Evolutionary conservation across 2,888 invertebrate genomes (phyloP).

Genomic region (Acronicta psi): DNA sequence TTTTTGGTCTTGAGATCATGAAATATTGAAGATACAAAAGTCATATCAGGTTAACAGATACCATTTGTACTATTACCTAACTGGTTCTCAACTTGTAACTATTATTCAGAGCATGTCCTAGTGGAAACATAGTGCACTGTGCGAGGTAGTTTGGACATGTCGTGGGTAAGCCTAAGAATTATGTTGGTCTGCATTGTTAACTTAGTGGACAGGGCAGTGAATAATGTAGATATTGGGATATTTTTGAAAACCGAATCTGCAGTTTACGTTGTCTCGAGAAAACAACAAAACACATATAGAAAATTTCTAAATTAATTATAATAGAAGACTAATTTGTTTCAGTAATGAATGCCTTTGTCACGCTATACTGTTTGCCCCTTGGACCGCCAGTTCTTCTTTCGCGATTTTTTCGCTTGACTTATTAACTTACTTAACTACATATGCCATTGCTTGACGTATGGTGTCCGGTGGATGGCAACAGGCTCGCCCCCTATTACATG

Average conservation of each 20-base stretch:
- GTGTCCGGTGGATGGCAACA: too few relatives aligned
- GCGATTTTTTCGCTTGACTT: too few relatives aligned
- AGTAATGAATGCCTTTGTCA: too few relatives aligned
- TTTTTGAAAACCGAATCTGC: neutral
- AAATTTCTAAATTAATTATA: neutral
- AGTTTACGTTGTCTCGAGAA: neutral
- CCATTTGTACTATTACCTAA: neutral
- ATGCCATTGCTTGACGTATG: too few relatives aligned
- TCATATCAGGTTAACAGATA: neutral
- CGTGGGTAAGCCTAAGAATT: constrained; percentile 22
- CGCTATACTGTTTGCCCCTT: too few relatives aligned
- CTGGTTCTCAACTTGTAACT: constrained; percentile 4
- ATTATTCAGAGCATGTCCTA: constrained; percentile 29
- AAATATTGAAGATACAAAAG: neutral
- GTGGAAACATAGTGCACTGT: constrained; percentile 25
- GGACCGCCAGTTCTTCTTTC: too few relatives aligned
- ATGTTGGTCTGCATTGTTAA: constrained; percentile 19
- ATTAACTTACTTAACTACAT: too few relatives aligned
- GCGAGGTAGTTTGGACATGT: constrained; percentile 13
- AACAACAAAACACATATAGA: neutral
- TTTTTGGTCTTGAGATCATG: neutral
- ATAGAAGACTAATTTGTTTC: too few relatives aligned
- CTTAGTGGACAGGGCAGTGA: constrained; percentile 5
- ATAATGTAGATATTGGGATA: constrained; percentile 3
- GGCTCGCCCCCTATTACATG: too few relatives aligned